phyloP scores from a whole-genome alignment of 2,888 invertebrate species.

The Scaeva pyrastri region DNA sequence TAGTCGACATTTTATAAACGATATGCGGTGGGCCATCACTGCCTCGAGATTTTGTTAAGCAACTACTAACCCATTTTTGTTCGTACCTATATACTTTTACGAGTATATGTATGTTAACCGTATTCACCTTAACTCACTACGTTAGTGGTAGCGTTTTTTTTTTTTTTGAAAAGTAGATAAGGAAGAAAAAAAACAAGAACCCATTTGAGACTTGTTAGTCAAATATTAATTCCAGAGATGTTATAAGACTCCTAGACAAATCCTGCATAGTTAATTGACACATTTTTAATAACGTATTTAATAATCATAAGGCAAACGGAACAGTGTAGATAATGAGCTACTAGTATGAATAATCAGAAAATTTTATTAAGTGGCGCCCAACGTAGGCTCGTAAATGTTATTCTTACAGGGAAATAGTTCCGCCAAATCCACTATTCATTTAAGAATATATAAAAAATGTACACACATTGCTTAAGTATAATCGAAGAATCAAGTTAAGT shows the following conservation, averaged over 20 bases:
- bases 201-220: not conserved
- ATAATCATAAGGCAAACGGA: too few species aligned
- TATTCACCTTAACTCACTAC: slow-evolving; percentile 46
- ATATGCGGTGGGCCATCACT: slow-evolving; percentile 34
- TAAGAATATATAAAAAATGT: too few species aligned
- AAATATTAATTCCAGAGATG: not conserved
- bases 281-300: too few species aligned
- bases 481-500: not conserved
- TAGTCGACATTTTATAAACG: not conserved
- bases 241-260: not conserved
- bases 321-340: too few species aligned
- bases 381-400: not conserved
- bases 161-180: not conserved
- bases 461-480: too few species aligned
- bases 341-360: too few species aligned
- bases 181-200: slow-evolving; percentile 15
- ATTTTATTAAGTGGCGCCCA: slow-evolving; percentile 2
- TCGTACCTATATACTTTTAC: not conserved
- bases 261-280: too few species aligned
- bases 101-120: not conserved
- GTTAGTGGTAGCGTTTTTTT: slow-evolving; percentile 30
- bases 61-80: slow-evolving; percentile 62
- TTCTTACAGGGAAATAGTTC: not conserved
- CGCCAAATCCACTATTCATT: too few species aligned
- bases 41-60: slow-evolving; percentile 17